Conservation (phyloP, 2,888 invertebrate species). For the Allophyes oxyacanthae region DNA sequence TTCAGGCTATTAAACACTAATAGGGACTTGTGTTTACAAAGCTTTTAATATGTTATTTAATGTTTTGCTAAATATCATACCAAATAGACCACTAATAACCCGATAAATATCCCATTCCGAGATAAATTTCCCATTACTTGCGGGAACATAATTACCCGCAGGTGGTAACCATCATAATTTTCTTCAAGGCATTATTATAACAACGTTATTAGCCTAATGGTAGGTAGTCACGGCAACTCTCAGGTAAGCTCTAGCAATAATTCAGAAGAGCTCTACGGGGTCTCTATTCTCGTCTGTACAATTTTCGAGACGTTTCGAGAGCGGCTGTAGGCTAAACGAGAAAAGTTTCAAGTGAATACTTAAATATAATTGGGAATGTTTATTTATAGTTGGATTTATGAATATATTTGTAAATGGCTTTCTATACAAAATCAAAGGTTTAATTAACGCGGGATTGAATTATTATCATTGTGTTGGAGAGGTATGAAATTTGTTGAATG, state of each 20-base stretch:
- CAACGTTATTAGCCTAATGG: conserved; percentile 44
- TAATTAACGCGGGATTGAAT: conserved; percentile 15
- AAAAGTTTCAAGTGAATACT: conserved; percentile 44
- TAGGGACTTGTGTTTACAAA: no score
- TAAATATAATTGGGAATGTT: conserved; percentile 42
- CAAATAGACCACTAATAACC: neutral
- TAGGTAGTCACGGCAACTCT: conserved; percentile 44
- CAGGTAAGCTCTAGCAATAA: conserved; percentile 33
- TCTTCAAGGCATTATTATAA: conserved; percentile 30
- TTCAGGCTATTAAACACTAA: no score
- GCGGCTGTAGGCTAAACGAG: conserved; percentile 25
- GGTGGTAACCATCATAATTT: conserved; percentile 35
- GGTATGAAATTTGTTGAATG: conserved; percentile 8
- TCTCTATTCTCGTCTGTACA: conserved; percentile 7
- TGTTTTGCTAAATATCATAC: neutral
- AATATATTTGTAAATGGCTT: conserved; percentile 21
- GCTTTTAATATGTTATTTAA: neutral
- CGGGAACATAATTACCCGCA: conserved; percentile 33
- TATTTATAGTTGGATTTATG: conserved; percentile 18
- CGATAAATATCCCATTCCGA: conserved; percentile 19
- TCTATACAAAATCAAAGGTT: conserved; percentile 10
- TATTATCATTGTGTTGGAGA: conserved; percentile 5
- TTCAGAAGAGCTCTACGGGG: conserved; percentile 39
- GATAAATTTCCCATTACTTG: conserved; percentile 24
- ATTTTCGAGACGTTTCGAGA: conserved; percentile 44